phyloP scores from a whole-genome alignment of 1,140 invertebrate species.

The Polyergus mexicanus region DNA sequence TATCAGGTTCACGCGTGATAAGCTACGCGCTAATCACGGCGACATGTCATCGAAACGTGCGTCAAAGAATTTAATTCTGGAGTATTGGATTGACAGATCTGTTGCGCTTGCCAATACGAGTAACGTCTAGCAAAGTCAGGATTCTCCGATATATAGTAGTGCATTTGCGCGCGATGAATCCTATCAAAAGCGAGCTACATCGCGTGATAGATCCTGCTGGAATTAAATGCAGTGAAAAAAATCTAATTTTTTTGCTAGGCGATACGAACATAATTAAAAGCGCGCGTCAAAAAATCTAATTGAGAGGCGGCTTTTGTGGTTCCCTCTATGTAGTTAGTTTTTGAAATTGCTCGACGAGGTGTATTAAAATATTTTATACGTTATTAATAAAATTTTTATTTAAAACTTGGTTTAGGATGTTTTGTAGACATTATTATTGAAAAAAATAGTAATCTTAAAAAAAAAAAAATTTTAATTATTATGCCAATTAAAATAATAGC shows the following conservation, averaged over 20 bases:
- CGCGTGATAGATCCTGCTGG: constrained; percentile 28
- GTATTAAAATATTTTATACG: constrained; percentile 20
- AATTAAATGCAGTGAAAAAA: constrained; percentile 48
- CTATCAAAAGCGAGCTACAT: constrained; percentile 43
- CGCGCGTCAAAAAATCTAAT: constrained; percentile 17
- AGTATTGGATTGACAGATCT: constrained; percentile 60
- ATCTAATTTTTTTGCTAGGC: constrained; percentile 47
- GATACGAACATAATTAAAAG: constrained; percentile 47
- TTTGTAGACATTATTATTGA: neutral
- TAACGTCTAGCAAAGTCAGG: constrained; percentile 36
- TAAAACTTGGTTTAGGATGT: neutral
- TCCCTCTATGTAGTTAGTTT: constrained; percentile 3
- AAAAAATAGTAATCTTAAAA: neutral
- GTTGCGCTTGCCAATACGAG: constrained; percentile 30
- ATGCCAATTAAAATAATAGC: neutral
- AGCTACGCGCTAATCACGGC: constrained; percentile 56
- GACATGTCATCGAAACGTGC: constrained; percentile 67
- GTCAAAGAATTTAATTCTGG: constrained; percentile 73
- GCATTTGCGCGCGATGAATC: constrained; percentile 39
- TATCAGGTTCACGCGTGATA: constrained; percentile 35
- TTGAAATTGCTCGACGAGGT: constrained; percentile 15
- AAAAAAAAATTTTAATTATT: constrained; percentile 14
- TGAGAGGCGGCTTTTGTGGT: constrained; percentile 17
- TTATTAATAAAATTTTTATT: constrained; percentile 42
- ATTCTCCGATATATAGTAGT: constrained; percentile 38